Evolutionary conservation across 2,113 vertebrate genomes (phyloP).

Genomic region (Equus quagga): DNA sequence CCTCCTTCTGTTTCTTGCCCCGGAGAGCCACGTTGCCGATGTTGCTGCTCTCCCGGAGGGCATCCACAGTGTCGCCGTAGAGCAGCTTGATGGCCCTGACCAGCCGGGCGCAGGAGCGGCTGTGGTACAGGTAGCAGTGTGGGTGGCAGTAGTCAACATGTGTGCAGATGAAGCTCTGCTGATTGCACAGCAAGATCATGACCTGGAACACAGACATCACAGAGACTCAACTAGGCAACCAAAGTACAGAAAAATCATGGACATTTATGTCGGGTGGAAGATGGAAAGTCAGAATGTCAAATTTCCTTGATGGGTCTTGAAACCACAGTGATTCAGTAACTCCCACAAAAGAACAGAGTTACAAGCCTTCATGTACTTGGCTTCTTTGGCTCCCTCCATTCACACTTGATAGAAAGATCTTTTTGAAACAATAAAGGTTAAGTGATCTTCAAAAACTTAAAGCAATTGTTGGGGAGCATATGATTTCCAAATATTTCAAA

Average conservation of each 20-base stretch:
- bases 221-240: not conserved
- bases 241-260: not conserved
- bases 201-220: conserved; percentile 88
- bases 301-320: not conserved
- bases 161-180: conserved; percentile 99
- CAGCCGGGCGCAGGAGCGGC: conserved; percentile 96
- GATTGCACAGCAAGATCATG: conserved; percentile 98
- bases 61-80: conserved; percentile 96
- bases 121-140: conserved; percentile 98
- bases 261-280: rapidly evolving
- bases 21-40: conserved; percentile 86
- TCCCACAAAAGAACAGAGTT: not conserved
- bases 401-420: not conserved
- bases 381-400: not conserved
- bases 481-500: conserved; percentile 35
- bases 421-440: conserved; percentile 18
- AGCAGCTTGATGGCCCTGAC: conserved; percentile 98
- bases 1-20: conserved; percentile 97
- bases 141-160: conserved; percentile 98
- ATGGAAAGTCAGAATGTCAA: not conserved
- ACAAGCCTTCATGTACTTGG: not conserved
- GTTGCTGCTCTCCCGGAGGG: conserved; percentile 90
- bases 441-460: not conserved
- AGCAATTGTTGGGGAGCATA: not conserved
- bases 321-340: not conserved